Evolutionary conservation across 2,888 invertebrate genomes (phyloP).

Genomic region (Sinelater perroti): DNA sequence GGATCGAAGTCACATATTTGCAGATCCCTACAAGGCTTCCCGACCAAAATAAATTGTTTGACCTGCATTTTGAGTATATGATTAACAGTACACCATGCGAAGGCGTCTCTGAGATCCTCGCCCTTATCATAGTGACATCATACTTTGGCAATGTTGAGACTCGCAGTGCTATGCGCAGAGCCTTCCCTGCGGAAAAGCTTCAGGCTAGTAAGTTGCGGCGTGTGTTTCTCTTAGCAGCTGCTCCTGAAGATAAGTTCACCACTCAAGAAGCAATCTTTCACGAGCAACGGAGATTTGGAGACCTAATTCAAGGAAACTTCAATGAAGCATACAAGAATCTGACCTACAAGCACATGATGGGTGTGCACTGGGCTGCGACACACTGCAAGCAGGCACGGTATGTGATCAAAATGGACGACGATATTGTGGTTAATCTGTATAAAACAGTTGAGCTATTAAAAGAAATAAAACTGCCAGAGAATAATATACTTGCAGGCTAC

Average conservation of each 20-base stretch:
- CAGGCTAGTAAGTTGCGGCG: constrained; percentile 67
- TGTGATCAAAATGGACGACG: constrained; percentile 84
- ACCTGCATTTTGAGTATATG: constrained; percentile 50
- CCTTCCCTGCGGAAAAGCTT: constrained; percentile 69
- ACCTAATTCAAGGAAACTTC: constrained; percentile 81
- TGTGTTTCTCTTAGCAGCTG: constrained; percentile 75
- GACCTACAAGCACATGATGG: constrained; percentile 86
- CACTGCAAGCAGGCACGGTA: constrained; percentile 69
- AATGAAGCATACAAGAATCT: constrained; percentile 80
- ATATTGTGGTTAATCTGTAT: constrained; percentile 76
- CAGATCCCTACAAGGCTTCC: background rate
- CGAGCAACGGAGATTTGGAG: constrained; percentile 72
- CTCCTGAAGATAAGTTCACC: constrained; percentile 63
- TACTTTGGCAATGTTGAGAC: constrained; percentile 77
- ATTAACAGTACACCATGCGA: constrained; percentile 46
- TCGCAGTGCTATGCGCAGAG: constrained; percentile 74
- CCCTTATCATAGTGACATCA: constrained; percentile 74
- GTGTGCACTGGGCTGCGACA: constrained; percentile 76
- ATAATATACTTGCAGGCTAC: constrained; percentile 70
- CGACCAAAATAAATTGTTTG: constrained; percentile 39
- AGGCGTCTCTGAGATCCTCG: constrained; percentile 41
- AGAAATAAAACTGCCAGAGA: constrained; percentile 54
- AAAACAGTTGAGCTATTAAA: constrained; percentile 63
- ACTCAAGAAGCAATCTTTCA: constrained; percentile 67
- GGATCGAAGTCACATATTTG: background rate